Base-by-base conservation (phyloP, 2,888 invertebrate species). In the Tolmerus cingulatus region DNA sequence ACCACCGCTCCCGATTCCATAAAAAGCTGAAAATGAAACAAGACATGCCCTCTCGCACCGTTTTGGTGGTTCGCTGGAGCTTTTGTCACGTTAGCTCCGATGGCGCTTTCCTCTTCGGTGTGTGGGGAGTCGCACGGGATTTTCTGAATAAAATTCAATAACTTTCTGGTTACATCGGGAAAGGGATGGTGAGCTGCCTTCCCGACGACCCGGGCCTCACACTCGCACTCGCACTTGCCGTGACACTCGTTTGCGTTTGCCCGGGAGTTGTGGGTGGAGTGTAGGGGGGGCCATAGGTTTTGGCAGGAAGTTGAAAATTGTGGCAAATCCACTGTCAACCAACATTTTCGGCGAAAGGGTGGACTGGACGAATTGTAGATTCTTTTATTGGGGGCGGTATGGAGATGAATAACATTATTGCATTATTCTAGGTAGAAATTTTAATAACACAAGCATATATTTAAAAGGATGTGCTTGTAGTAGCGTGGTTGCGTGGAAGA, bases 81-180 rank as follows among this genome's bases (percentile, higher is more conserved):
- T 81, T 84, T 66, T 66, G 34, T 37, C 66, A 37, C 57, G 40
- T 57, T 66, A 34, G 14, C 37, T 37, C 66, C 55, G 82, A 66
- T 40, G 23, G 34, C 23, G 57, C 66, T 84, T 57, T 84, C 66
- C 37, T 57, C 19, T 57, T 55, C 16, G 27, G 8, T 66, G 82
- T 66, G 37, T 66, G 57, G 79, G 46, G 51, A 46, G 55, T 51
- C 16, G 23, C 79, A 79, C 30, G 8, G 51, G 51, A 79, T 79
- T 66, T 79, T 79, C 79, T 79, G 79, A 79, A 79, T 79, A 79
- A 78, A 79, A 79, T 79, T 79, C 79, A 79, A 79, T 79, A 79
- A 27, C 79, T 79, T 79, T 79, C 78, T 78, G 78, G 19, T 78
- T 78, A 78, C 40, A 78, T 78, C 27, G 30, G 51, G 79, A 79